These are phyloP conservation scores for Ancistrus triradiatus DNA, from an alignment of 2,113 vertebrate species.

Conservation along the genomic window DNA sequence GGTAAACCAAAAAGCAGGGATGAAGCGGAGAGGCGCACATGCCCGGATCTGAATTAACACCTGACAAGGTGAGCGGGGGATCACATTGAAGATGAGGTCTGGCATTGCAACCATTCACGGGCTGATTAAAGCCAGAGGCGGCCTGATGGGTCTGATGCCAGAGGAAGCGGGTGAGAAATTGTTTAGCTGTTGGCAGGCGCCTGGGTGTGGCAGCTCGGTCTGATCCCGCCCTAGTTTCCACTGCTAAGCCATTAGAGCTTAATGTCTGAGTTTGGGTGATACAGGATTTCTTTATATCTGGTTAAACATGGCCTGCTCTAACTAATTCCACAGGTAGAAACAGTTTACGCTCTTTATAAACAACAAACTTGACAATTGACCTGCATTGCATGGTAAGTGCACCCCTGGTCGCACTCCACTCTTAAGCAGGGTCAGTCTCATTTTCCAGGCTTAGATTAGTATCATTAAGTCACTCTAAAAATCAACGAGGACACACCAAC, in stretches of 20 bases:
- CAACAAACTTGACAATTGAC: constrained; percentile 30
- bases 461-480: constrained; percentile 41
- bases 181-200: too few relatives aligned
- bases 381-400: constrained; percentile 11
- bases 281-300: too few relatives aligned
- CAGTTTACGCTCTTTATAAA: constrained; percentile 13
- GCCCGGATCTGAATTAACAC: constrained; percentile 19
- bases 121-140: constrained; percentile 13
- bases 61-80: constrained; percentile 17
- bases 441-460: constrained; percentile 38
- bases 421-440: constrained; percentile 15
- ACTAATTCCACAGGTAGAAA: too few relatives aligned
- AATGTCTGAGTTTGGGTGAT: too few relatives aligned
- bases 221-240: too few relatives aligned
- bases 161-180: too few relatives aligned
- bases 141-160: background rate
- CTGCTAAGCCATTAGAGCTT: too few relatives aligned
- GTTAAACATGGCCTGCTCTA: too few relatives aligned
- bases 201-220: too few relatives aligned
- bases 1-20: background rate
- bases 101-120: constrained; percentile 7
- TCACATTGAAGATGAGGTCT: background rate
- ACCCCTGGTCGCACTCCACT: constrained; percentile 7
- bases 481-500: constrained; percentile 28
- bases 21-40: constrained; percentile 1